A percentile compares a stretch with the other conserved stretches of the same genome.
Evolutionary conservation across 2,113 vertebrate species (phyloP).

Genomic region (Sceloporus tristichus): DNA sequence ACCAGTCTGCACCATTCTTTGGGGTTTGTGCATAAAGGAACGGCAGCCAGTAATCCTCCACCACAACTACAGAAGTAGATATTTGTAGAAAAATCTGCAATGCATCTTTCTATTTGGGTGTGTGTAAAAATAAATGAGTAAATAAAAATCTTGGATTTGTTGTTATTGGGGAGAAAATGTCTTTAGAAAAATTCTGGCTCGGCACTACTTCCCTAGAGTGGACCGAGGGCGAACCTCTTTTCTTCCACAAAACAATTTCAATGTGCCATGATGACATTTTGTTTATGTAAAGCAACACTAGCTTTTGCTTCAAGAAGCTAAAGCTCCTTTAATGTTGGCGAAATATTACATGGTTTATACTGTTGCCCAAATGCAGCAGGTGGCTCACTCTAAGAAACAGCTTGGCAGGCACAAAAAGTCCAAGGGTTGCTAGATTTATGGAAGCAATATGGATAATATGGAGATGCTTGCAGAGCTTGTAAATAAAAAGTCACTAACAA

Average conservation of each 20-base stretch:
- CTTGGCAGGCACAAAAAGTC: neutral
- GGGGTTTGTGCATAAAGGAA: no score
- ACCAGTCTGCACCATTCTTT: no score
- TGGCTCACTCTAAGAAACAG: neutral
- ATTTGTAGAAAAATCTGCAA: no score
- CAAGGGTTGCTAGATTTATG: conserved; percentile 8
- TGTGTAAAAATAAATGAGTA: neutral
- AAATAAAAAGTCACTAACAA: neutral
- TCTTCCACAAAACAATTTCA: conserved; percentile 1
- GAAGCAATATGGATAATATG: conserved; percentile 9
- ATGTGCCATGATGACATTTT: neutral
- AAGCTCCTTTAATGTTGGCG: neutral
- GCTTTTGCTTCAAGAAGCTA: neutral
- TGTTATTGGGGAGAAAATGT: neutral
- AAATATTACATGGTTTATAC: neutral
- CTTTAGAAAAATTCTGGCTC: neutral
- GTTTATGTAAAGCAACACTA: neutral
- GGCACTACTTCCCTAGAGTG: neutral
- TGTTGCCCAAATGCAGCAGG: neutral
- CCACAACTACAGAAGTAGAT: no score
- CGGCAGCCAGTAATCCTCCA: no score
- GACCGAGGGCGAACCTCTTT: no score
- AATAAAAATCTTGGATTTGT: neutral
- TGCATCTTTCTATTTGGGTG: no score
- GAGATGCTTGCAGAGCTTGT: neutral